A percentile compares a stretch with the other conserved stretches of the same genome.
These are phyloP conservation scores for Thunnus maccoyii DNA, from an alignment of 2,113 vertebrate species.

Conservation along the genomic window DNA sequence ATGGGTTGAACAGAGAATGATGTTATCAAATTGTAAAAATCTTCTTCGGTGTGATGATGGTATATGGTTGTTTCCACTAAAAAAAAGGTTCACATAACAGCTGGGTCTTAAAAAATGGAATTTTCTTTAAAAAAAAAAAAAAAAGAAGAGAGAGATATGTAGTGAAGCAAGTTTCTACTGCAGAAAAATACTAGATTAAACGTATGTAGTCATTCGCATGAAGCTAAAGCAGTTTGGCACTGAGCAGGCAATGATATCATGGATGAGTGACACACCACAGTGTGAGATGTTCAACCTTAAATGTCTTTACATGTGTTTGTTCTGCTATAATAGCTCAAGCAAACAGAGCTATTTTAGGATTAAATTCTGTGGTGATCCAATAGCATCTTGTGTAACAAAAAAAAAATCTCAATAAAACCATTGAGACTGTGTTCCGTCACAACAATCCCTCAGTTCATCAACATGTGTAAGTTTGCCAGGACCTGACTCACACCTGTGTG, in stretches of 20 bases:
- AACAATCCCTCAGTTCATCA: conserved; percentile 60
- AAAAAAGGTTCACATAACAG: conserved; percentile 26
- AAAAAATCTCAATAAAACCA: conserved; percentile 53
- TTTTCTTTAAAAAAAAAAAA: neutral
- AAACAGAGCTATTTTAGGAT: conserved; percentile 46
- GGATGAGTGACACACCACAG: conserved; percentile 51
- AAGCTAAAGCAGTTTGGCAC: conserved; percentile 80
- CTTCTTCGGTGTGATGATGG: conserved; percentile 27
- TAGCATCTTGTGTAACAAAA: conserved; percentile 59
- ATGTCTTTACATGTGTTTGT: conserved; percentile 63
- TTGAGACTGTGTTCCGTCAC: conserved; percentile 43
- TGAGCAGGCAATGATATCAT: conserved; percentile 52
- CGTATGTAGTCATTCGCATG: conserved; percentile 60
- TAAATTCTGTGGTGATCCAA: conserved; percentile 52
- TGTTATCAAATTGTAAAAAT: conserved; percentile 59
- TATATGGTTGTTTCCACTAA: conserved; percentile 20
- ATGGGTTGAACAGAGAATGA: conserved; percentile 17
- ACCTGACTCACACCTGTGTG: conserved; percentile 71
- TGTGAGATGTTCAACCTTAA: conserved; percentile 54
- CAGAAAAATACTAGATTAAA: conserved; percentile 56
- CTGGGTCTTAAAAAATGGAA: conserved; percentile 29
- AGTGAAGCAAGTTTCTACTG: conserved; percentile 59
- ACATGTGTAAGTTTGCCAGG: conserved; percentile 46
- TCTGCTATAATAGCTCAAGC: conserved; percentile 44
- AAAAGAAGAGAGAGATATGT: conserved; percentile 10